A percentile compares a stretch with the other conserved stretches of the same genome.
Conservation (phyloP, 1,140 invertebrate genomes). For the Scaptomyza pallida region DNA sequence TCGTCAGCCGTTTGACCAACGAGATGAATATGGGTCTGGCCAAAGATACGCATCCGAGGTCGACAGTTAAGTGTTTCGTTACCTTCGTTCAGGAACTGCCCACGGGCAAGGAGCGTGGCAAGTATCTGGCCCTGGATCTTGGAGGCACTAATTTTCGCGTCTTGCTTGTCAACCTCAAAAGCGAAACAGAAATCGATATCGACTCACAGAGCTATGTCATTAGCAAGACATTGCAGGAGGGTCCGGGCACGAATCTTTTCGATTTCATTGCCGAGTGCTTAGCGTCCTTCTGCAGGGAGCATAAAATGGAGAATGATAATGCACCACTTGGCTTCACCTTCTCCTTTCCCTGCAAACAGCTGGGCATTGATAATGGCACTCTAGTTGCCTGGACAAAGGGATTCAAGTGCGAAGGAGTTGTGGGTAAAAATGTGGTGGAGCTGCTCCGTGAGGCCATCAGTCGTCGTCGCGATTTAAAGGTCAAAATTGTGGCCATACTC, state of each 20-base stretch:
- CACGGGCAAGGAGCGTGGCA: slow-evolving; percentile 96
- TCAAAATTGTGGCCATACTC: slow-evolving; percentile 95
- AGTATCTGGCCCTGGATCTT: slow-evolving; percentile 97
- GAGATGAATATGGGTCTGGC: slow-evolving; percentile 93
- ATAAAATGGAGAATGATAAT: slow-evolving; percentile 87
- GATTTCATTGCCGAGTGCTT: slow-evolving; percentile 99
- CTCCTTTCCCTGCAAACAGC: slow-evolving; percentile 96
- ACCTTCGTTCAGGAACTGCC: slow-evolving; percentile 98
- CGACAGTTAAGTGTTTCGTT: slow-evolving; percentile 90
- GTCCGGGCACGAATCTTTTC: slow-evolving; percentile 93
- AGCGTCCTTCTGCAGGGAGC: slow-evolving; percentile 93
- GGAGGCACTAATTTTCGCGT: slow-evolving; percentile 99
- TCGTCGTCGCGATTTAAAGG: slow-evolving; percentile 84
- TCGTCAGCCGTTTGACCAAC: slow-evolving; percentile 89
- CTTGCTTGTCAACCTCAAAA: slow-evolving; percentile 92
- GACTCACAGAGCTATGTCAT: slow-evolving; percentile 97
- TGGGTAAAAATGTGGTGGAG: slow-evolving; percentile 93
- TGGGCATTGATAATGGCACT: slow-evolving; percentile 93
- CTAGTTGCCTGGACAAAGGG: slow-evolving; percentile 94
- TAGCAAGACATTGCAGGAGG: slow-evolving; percentile 95
- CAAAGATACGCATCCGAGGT: slow-evolving; percentile 89
- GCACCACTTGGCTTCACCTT: slow-evolving; percentile 96
- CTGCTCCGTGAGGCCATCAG: slow-evolving; percentile 91
- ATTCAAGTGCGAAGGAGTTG: slow-evolving; percentile 59
- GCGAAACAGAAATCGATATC: slow-evolving; percentile 91